These are phyloP conservation scores for Myotis planiceps DNA, from an alignment of 2,797 vertebrate species.

Conservation along the genomic window DNA sequence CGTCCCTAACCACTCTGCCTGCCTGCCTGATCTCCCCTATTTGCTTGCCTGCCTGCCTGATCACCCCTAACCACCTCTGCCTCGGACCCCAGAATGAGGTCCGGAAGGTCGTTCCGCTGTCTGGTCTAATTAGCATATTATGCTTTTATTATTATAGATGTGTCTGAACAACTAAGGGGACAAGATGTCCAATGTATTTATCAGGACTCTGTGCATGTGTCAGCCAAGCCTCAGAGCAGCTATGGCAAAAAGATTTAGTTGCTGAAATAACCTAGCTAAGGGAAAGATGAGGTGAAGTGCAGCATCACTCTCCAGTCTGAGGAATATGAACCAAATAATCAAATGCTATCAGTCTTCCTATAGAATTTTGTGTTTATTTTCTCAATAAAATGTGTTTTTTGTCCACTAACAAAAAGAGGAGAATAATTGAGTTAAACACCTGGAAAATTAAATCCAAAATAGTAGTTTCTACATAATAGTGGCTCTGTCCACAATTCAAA, in stretches of 20 bases:
- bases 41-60: too few species aligned
- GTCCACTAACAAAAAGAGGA: not conserved
- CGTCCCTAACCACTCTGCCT: too few species aligned
- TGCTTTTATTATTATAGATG: not conserved
- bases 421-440: not conserved
- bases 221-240: not conserved
- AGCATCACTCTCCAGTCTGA: not conserved
- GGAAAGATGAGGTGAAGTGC: not conserved
- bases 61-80: too few species aligned
- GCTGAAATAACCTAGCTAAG: not conserved
- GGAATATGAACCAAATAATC: not conserved
- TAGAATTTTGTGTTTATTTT: not conserved
- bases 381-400: not conserved
- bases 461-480: not conserved
- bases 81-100: too few species aligned
- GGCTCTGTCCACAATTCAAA: not conserved
- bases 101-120: too few species aligned
- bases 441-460: constrained; percentile 16
- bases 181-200: not conserved
- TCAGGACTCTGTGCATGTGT: not conserved
- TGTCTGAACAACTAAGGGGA: not conserved
- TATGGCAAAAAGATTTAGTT: not conserved
- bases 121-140: too few species aligned
- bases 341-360: not conserved
- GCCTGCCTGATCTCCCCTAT: too few species aligned